Percentiles rank a stretch among this genome's conserved stretches.
These are phyloP conservation scores for Coregonus clupeaformis DNA, from an alignment of 2,113 vertebrate genomes.

Conservation along the genomic window DNA sequence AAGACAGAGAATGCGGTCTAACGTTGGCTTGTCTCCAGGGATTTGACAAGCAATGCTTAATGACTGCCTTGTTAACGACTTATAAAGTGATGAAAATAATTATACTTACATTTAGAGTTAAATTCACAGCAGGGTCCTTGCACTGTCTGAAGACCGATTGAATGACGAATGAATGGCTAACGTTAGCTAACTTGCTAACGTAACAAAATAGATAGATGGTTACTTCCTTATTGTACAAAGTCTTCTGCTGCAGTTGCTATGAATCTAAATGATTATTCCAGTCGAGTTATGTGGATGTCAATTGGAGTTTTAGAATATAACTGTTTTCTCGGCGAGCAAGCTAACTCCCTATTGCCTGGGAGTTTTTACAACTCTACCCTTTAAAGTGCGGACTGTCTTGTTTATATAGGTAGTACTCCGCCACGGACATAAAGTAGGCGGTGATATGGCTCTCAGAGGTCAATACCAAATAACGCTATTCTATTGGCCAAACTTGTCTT, in stretches of 20 bases:
- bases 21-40: too few relatives aligned
- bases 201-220: not conserved
- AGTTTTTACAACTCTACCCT: slow-evolving; percentile 82
- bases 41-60: too few relatives aligned
- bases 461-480: slow-evolving; percentile 54
- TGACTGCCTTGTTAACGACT: not conserved
- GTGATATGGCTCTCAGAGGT: slow-evolving; percentile 73
- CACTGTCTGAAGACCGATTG: too few relatives aligned
- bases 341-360: slow-evolving; percentile 71
- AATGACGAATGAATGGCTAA: slow-evolving; percentile 1
- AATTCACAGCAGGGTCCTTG: slow-evolving; percentile 56
- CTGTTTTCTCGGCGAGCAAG: slow-evolving; percentile 21
- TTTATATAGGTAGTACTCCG: slow-evolving; percentile 75
- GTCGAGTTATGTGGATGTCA: slow-evolving; percentile 31
- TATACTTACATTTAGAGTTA: slow-evolving; percentile 57
- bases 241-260: not conserved
- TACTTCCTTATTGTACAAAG: slow-evolving; percentile 31
- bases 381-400: slow-evolving; percentile 59
- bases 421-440: slow-evolving; percentile 71
- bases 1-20: too few relatives aligned
- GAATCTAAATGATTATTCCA: slow-evolving; percentile 50
- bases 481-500: slow-evolving; percentile 49
- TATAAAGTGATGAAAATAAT: not conserved
- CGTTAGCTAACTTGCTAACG: slow-evolving; percentile 16
- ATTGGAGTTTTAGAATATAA: slow-evolving; percentile 6